These are phyloP conservation scores for Carpatolechia fugitivella DNA, from an alignment of 2,888 invertebrate genomes.

Conservation along the genomic window DNA sequence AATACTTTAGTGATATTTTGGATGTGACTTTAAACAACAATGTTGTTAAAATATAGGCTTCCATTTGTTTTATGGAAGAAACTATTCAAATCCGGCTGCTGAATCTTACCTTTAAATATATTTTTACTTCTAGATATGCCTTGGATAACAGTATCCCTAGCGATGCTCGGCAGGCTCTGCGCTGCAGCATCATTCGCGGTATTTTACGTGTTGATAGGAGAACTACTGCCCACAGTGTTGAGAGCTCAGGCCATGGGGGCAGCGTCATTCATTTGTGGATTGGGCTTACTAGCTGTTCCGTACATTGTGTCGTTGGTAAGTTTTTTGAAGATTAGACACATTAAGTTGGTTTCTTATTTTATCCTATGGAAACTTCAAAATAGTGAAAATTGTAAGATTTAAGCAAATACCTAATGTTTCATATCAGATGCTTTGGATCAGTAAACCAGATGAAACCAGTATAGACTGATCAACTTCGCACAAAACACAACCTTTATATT, in stretches of 20 bases:
- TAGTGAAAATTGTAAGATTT: background rate
- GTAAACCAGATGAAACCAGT: too few relatives aligned
- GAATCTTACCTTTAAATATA: too few relatives aligned
- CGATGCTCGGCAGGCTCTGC: constrained; percentile 83
- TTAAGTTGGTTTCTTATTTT: too few relatives aligned
- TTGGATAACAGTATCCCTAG: constrained; percentile 81
- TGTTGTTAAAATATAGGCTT: too few relatives aligned
- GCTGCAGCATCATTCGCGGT: constrained; percentile 84
- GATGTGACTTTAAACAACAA: too few relatives aligned
- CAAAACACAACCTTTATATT: too few relatives aligned
- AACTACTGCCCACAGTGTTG: constrained; percentile 82
- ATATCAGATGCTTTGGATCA: too few relatives aligned
- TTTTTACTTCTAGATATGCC: constrained; percentile 39
- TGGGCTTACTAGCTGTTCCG: constrained; percentile 81
- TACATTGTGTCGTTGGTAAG: constrained; percentile 81
- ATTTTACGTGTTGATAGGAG: constrained; percentile 84
- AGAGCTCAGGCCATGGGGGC: constrained; percentile 84
- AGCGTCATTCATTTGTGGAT: constrained; percentile 81
- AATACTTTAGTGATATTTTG: too few relatives aligned
- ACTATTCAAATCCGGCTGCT: too few relatives aligned
- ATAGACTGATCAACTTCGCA: too few relatives aligned
- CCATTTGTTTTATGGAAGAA: too few relatives aligned
- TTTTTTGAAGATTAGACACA: background rate
- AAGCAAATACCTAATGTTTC: too few relatives aligned
- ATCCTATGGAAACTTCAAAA: background rate